Evolutionary conservation across 2,797 vertebrate species (phyloP).

Genomic region (Todus mexicanus): DNA sequence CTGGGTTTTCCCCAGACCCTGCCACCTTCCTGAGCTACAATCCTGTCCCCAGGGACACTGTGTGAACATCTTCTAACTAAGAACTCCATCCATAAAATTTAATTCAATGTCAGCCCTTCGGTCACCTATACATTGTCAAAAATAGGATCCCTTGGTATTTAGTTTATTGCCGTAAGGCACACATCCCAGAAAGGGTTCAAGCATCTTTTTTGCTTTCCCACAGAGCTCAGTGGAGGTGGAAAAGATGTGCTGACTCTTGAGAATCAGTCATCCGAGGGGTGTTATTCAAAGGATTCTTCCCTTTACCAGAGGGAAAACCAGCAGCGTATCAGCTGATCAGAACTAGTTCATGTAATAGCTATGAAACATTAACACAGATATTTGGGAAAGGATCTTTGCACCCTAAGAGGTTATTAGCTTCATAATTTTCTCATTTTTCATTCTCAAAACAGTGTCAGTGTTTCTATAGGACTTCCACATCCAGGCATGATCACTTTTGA

Average conservation of each 20-base stretch:
- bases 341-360: neutral
- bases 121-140: neutral
- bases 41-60: neutral
- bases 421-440: neutral
- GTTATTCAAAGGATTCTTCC: constrained; percentile 9
- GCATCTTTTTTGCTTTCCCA: neutral
- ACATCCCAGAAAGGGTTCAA: neutral
- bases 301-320: neutral
- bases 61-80: neutral
- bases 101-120: neutral
- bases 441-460: neutral
- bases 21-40: neutral
- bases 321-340: constrained; percentile 3
- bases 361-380: neutral
- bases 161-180: neutral
- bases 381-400: constrained; percentile 4
- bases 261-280: neutral
- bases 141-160: neutral
- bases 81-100: neutral
- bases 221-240: neutral
- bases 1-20: neutral
- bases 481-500: neutral
- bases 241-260: neutral
- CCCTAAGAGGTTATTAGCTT: neutral
- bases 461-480: neutral